phyloP scores from a whole-genome alignment of 2,888 invertebrate species.

The Rugalucina vietnamica region DNA sequence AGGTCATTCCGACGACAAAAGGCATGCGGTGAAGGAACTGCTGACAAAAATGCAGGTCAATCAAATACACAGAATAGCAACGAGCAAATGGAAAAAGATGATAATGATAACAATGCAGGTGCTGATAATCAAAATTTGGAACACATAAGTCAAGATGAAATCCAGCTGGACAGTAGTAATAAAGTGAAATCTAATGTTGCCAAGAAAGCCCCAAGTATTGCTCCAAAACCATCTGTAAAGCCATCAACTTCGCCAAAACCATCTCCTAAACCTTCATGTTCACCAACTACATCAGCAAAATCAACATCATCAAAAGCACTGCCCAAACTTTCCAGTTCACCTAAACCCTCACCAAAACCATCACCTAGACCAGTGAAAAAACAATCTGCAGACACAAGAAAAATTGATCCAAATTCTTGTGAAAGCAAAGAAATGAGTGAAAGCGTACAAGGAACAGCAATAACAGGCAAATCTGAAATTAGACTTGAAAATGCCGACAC shows the following conservation, averaged over 20 bases:
- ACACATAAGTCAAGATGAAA: background rate
- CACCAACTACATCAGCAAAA: too few relatives aligned
- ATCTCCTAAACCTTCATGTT: background rate
- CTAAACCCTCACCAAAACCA: background rate
- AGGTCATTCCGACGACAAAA: slow-evolving; percentile 74
- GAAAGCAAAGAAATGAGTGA: background rate
- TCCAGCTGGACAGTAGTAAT: too few relatives aligned
- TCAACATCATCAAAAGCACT: too few relatives aligned
- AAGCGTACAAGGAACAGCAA: background rate
- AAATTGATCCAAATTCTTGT: background rate
- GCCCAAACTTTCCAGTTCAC: too few relatives aligned
- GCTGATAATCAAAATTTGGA: background rate
- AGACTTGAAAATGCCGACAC: background rate
- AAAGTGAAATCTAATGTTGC: background rate
- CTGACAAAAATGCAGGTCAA: background rate
- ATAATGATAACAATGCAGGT: background rate
- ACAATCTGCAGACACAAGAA: too few relatives aligned
- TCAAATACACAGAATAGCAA: background rate
- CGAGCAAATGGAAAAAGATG: background rate
- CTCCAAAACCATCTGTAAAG: slow-evolving; percentile 31
- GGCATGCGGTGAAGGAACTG: slow-evolving; percentile 27
- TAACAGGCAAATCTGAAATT: background rate
- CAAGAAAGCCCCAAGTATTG: slow-evolving; percentile 21
- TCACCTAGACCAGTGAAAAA: background rate
- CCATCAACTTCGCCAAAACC: background rate